Evolutionary conservation across 35 echinoderm and acorn worm genomes (phyloP).

Genomic region (Eucidaris tribuloides): DNA sequence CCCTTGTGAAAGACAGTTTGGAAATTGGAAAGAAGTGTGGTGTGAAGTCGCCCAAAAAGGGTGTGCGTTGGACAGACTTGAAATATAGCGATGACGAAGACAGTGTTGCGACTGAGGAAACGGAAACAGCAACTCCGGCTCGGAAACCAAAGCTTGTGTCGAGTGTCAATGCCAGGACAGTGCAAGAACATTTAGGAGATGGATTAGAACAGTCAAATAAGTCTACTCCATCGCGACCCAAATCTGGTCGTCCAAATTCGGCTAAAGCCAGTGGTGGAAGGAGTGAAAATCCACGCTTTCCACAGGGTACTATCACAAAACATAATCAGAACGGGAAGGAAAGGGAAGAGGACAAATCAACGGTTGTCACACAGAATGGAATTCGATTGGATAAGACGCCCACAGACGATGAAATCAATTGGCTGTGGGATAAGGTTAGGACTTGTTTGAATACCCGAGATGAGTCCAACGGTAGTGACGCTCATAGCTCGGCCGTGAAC

Average conservation of each 20-base stretch:
- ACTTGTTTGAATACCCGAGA: slow-evolving; percentile 86
- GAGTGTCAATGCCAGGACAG: slow-evolving; percentile 32
- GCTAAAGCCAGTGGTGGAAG: not conserved
- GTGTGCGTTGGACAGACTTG: slow-evolving; percentile 87
- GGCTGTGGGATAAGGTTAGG: slow-evolving; percentile 97
- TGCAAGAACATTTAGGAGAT: slow-evolving; percentile 44
- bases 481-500: not conserved
- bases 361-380: slow-evolving; percentile 29
- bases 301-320: not conserved
- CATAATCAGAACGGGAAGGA: not conserved
- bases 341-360: not conserved
- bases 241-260: slow-evolving; percentile 2
- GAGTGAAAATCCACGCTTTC: slow-evolving; percentile 1
- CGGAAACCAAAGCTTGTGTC: slow-evolving; percentile 19
- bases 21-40: slow-evolving; percentile 70
- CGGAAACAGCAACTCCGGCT: not conserved
- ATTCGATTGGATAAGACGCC: slow-evolving; percentile 85
- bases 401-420: slow-evolving; percentile 98
- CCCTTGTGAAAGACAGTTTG: slow-evolving; percentile 77
- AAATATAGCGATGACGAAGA: slow-evolving; percentile 35
- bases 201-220: not conserved
- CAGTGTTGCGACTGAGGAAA: not conserved
- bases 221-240: slow-evolving; percentile 19
- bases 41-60: slow-evolving; percentile 69
- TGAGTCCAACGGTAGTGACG: slow-evolving; percentile 15